Conservation (phyloP, 2,888 invertebrate species). For the Melieria picta region DNA sequence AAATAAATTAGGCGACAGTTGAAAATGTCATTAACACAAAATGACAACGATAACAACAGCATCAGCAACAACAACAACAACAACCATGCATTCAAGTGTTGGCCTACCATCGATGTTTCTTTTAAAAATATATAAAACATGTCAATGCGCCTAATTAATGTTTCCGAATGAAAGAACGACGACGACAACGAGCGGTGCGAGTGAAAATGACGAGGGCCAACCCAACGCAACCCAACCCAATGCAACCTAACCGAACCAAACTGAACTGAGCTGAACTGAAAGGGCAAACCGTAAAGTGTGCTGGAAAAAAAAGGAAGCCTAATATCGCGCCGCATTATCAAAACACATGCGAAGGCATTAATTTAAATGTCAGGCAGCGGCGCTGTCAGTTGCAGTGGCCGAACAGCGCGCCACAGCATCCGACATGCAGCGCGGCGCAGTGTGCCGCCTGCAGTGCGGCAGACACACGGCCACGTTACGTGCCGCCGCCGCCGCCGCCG, state of each 20-base stretch:
- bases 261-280: too few species aligned
- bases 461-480: neutral
- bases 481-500: too few species aligned
- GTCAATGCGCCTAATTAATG: conserved; percentile 23
- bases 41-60: conserved; percentile 10
- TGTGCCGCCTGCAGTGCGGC: conserved; percentile 15
- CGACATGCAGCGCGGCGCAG: conserved; percentile 37
- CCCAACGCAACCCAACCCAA: too few species aligned
- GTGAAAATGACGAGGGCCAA: too few species aligned
- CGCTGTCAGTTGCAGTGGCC: conserved; percentile 28
- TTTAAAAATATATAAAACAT: neutral
- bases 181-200: too few species aligned
- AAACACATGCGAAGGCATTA: conserved; percentile 45
- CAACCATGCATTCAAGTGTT: conserved; percentile 1
- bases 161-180: neutral
- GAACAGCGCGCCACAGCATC: conserved; percentile 30
- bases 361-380: conserved; percentile 46
- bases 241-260: too few species aligned
- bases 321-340: conserved; percentile 26
- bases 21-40: conserved; percentile 36
- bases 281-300: too few species aligned
- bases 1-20: conserved; percentile 50
- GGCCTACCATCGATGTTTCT: too few species aligned
- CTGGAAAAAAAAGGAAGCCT: neutral
- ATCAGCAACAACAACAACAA: conserved; percentile 5